phyloP scores from a whole-genome alignment of 2,797 vertebrate genomes.

The Merluccius polli region DNA sequence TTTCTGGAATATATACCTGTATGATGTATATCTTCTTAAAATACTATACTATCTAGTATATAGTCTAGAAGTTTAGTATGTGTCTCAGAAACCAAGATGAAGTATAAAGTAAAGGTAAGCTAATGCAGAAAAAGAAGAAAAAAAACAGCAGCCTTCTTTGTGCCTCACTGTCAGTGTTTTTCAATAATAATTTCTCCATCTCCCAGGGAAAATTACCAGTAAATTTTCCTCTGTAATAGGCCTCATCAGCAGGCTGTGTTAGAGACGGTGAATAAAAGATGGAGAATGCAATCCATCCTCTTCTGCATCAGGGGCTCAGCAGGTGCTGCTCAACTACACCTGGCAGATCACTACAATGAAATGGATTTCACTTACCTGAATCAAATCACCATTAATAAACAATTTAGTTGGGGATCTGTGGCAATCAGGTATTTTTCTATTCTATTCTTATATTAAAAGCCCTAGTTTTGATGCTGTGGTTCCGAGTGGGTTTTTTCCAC shows the following conservation, averaged over 20 bases:
- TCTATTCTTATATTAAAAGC: neutral
- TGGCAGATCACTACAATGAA: constrained; percentile 33
- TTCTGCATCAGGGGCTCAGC: constrained; percentile 44
- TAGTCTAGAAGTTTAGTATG: neutral
- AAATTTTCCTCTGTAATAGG: constrained; percentile 40
- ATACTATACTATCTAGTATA: too few species aligned
- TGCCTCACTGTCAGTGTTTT: constrained; percentile 1
- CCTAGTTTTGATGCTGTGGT: neutral
- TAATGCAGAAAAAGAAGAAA: neutral
- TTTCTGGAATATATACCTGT: constrained; percentile 25
- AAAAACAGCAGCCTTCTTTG: neutral
- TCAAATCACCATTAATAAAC: constrained; percentile 46
- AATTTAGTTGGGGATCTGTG: constrained; percentile 19
- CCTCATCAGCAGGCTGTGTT: constrained; percentile 35
- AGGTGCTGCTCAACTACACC: constrained; percentile 37
- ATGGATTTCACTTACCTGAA: constrained; percentile 43
- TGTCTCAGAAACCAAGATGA: neutral
- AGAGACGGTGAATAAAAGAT: constrained; percentile 54
- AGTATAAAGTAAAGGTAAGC: neutral
- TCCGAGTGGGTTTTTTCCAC: neutral
- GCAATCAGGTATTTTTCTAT: neutral
- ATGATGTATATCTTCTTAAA: neutral
- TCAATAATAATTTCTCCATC: constrained; percentile 41
- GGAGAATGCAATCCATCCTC: constrained; percentile 41
- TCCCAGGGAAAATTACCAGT: constrained; percentile 52